Conservation (phyloP, 2,888 invertebrate genomes). For the Heteromyza rotundicornis region DNA sequence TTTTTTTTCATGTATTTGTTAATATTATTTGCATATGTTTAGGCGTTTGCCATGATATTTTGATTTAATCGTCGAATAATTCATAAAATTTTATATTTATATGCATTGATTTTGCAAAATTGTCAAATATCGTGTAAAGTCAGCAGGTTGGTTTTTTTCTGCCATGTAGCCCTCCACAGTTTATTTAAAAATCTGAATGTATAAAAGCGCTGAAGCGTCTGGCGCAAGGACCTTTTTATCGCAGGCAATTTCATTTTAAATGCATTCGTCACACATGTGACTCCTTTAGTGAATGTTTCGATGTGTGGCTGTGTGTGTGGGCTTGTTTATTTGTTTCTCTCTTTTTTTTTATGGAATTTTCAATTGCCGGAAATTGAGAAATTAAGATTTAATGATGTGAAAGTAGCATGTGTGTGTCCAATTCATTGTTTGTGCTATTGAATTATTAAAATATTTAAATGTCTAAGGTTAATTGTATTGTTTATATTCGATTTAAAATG, state of each 20-base stretch:
- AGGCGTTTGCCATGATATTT: neutral
- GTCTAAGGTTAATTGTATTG: no score
- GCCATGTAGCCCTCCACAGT: neutral
- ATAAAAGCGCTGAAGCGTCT: neutral
- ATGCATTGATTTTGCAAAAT: conserved; percentile 1
- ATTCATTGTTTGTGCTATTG: no score
- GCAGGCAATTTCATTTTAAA: neutral
- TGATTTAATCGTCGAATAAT: conserved; percentile 1
- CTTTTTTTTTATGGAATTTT: neutral
- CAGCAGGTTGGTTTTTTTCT: neutral
- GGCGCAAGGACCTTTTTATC: neutral
- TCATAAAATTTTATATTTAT: conserved; percentile 4
- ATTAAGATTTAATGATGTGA: conserved; percentile 4
- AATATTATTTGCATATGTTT: conserved; percentile 4
- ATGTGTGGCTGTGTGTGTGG: no score
- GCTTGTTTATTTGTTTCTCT: no score
- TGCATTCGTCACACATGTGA: neutral
- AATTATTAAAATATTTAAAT: no score
- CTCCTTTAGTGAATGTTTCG: no score
- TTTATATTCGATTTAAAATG: no score
- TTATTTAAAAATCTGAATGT: neutral
- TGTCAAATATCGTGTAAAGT: neutral
- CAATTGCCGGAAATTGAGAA: neutral
- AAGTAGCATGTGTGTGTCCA: neutral
- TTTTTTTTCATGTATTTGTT: neutral